A percentile compares a stretch with the other conserved stretches of the same genome.
Conservation (phyloP, 1,140 invertebrate genomes). For the Drosophila lacteicornis region DNA sequence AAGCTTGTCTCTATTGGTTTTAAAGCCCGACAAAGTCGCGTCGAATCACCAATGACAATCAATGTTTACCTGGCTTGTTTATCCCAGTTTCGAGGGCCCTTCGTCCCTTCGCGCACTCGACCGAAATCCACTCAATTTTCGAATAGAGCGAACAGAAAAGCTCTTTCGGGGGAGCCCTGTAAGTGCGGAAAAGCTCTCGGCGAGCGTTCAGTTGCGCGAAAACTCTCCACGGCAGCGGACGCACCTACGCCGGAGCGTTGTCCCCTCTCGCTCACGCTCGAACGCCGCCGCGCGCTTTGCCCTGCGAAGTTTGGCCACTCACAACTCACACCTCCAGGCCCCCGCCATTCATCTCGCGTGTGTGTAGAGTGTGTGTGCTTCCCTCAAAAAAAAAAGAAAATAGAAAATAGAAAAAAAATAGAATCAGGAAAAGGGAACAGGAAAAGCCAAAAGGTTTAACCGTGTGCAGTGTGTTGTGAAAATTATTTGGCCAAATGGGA, state of each 20-base stretch:
- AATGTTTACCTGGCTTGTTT: slow-evolving; percentile 47
- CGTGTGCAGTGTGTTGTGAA: slow-evolving; percentile 40
- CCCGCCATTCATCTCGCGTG: slow-evolving; percentile 49
- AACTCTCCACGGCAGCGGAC: slow-evolving; percentile 67
- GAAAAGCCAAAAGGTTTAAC: slow-evolving; percentile 5
- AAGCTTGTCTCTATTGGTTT: slow-evolving; percentile 13
- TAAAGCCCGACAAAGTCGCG: slow-evolving; percentile 8
- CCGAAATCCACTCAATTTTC: slow-evolving; percentile 42
- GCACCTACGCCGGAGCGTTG: slow-evolving; percentile 24
- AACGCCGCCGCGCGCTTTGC: slow-evolving; percentile 20
- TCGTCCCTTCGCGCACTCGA: slow-evolving; percentile 38
- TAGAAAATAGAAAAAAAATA: slow-evolving; percentile 8
- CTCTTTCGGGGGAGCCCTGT: slow-evolving; percentile 31
- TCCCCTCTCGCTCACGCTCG: slow-evolving; percentile 21
- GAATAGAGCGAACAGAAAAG: slow-evolving; percentile 34
- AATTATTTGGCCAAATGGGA: slow-evolving; percentile 28
- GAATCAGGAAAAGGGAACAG: background rate
- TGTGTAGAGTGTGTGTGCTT: slow-evolving; percentile 39
- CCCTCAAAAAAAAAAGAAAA: background rate
- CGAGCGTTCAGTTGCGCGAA: slow-evolving; percentile 68
- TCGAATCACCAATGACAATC: slow-evolving; percentile 30
- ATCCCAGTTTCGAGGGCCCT: slow-evolving; percentile 37
- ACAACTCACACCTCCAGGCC: slow-evolving; percentile 8
- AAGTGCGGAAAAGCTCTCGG: slow-evolving; percentile 51
- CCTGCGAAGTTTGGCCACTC: slow-evolving; percentile 34